These are phyloP conservation scores for Polia nebulosa DNA, from an alignment of 2,888 invertebrate species.

Conservation along the genomic window DNA sequence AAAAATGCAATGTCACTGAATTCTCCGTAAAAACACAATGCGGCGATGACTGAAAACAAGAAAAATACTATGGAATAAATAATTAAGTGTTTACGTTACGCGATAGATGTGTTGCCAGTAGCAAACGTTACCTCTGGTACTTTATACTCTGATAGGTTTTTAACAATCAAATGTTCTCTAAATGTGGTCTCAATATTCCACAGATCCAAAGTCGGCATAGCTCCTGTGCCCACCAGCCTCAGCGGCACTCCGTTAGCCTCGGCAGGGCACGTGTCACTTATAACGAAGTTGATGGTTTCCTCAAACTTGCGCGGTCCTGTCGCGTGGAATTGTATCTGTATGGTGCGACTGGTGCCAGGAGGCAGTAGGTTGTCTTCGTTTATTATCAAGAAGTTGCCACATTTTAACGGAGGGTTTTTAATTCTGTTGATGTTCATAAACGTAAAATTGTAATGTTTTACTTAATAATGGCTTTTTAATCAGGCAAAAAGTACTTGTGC, in stretches of 20 bases:
- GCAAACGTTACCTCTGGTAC: slow-evolving; percentile 81
- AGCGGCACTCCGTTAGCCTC: slow-evolving; percentile 87
- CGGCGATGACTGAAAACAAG: slow-evolving; percentile 81
- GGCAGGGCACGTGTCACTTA: slow-evolving; percentile 88
- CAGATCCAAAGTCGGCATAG: slow-evolving; percentile 91
- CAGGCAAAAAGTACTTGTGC: background rate
- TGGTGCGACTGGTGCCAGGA: slow-evolving; percentile 84
- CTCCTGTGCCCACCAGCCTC: slow-evolving; percentile 88
- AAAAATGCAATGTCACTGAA: slow-evolving; percentile 85
- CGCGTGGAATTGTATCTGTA: slow-evolving; percentile 84
- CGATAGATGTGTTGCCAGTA: background rate
- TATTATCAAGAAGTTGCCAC: slow-evolving; percentile 86
- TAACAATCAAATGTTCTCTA: slow-evolving; percentile 91
- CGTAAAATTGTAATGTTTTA: slow-evolving; percentile 1
- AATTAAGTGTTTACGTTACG: slow-evolving; percentile 2
- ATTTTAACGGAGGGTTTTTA: slow-evolving; percentile 82
- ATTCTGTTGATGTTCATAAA: slow-evolving; percentile 72
- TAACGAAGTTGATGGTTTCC: slow-evolving; percentile 85
- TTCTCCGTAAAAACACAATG: slow-evolving; percentile 88
- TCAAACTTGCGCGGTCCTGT: slow-evolving; percentile 80
- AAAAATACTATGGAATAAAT: background rate
- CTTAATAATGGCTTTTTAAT: background rate
- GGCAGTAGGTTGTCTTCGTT: slow-evolving; percentile 87
- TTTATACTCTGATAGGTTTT: slow-evolving; percentile 88
- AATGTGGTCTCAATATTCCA: slow-evolving; percentile 91